These are phyloP conservation scores for Cotesia chilonis DNA, from an alignment of 1,140 invertebrate genomes.

Conservation along the genomic window DNA sequence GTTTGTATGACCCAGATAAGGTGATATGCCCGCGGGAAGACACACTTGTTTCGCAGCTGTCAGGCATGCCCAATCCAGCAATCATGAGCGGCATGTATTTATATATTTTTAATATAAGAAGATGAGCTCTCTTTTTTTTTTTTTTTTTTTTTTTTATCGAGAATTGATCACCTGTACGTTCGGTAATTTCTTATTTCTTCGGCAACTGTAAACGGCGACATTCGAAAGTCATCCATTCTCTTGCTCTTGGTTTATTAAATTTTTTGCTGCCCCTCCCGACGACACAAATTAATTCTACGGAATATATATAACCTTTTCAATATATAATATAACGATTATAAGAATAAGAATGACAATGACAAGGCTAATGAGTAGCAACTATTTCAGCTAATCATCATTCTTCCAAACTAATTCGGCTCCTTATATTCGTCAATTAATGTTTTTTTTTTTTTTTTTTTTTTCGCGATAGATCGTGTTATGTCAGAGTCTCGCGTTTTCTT, in stretches of 20 bases:
- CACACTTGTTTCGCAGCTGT: constrained; percentile 26
- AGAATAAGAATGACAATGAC: neutral
- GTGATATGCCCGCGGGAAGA: constrained; percentile 22
- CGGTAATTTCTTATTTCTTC: too few species aligned
- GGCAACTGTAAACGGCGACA: too few species aligned
- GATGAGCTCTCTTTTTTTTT: constrained; percentile 2
- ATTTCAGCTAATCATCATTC: too few species aligned
- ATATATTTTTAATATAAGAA: neutral
- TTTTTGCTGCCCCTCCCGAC: too few species aligned
- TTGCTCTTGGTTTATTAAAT: too few species aligned
- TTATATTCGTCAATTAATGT: constrained; percentile 14
- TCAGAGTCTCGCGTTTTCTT: neutral
- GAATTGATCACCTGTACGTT: constrained; percentile 14
- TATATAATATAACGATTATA: neutral
- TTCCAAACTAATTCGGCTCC: neutral
- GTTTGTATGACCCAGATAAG: constrained; percentile 32
- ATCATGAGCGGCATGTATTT: too few species aligned
- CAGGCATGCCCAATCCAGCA: neutral
- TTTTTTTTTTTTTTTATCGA: neutral
- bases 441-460: neutral
- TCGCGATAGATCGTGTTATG: neutral
- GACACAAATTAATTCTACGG: too few species aligned
- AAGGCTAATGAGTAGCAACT: too few species aligned
- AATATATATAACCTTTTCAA: too few species aligned
- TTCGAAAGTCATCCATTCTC: too few species aligned